Base-by-base conservation (phyloP, 2,888 invertebrate genomes). In the Chirona hameri region DNA sequence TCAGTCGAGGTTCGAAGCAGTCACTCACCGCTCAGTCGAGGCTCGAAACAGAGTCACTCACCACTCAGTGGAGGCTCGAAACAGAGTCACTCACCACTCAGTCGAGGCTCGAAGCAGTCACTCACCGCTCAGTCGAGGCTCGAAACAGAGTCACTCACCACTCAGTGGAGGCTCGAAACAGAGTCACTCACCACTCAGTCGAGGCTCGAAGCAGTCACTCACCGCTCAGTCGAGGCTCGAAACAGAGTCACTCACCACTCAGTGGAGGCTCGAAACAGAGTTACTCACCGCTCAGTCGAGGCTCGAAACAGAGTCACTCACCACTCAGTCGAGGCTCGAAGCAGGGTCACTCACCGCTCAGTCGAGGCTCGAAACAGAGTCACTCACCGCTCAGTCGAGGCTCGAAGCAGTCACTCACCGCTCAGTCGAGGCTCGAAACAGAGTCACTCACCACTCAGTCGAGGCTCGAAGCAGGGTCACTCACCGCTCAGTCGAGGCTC, bases 21-120 rank as follows among this genome's bases (percentile, higher is more conserved):
- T 39, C 10, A 52, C 80, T 15, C 18, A 80, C 80, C 80, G 80
- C 80, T 80, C 27, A 80, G 80, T 0, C 80, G 52, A 1, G 80
- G 80, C n/a, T 83, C 81, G 60, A 83, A 83, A 18, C 69, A 76
- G 14, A 57, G 83, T n/a, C n/a, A n/a, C n/a, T n/a, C n/a, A n/a
- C n/a, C n/a, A n/a, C n/a, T n/a, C n/a, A n/a, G n/a, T n/a, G n/a
- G n/a, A n/a, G n/a, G n/a, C n/a, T n/a, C 39, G 2, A 39, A 39
- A 39, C 39, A n/a, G n/a, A 39, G 39, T 39, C 10, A 52, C 80
- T 15, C 18, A 80, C 80, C 80, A 52, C 80, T 80, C 27, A 80
- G 80, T 0, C 80, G 52, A 1, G 80, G 80, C n/a, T 83, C 81
- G 60, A 83, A 83, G n/a, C 69, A 76, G 14, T 39, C 10, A 52